Percentiles rank a stretch among this genome's conserved stretches.
These are phyloP conservation scores for Eulemur rufifrons DNA, from an alignment of 2,113 vertebrate genomes.

Conservation along the genomic window DNA sequence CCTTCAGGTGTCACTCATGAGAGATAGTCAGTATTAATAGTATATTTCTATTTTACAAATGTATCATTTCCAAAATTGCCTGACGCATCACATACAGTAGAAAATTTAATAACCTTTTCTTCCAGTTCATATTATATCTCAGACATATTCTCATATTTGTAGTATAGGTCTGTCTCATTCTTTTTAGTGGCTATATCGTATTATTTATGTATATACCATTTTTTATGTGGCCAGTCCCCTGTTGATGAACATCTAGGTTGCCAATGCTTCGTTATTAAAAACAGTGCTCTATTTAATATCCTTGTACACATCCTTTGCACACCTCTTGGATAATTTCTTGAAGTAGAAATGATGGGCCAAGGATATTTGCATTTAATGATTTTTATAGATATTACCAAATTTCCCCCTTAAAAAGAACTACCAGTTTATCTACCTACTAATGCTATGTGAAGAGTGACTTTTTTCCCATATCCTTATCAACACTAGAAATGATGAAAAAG, in stretches of 20 bases:
- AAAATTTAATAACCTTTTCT: neutral
- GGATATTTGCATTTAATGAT: neutral
- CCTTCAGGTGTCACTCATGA: neutral
- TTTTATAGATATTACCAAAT: neutral
- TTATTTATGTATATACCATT: neutral
- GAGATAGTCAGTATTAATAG: neutral
- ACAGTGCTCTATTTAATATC: neutral
- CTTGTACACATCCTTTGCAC: neutral
- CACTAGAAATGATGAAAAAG: neutral
- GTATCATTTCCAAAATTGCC: neutral
- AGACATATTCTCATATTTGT: neutral
- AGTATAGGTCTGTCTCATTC: neutral
- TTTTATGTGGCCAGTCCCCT: neutral
- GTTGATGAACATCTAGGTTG: neutral
- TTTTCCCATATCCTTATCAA: constrained; percentile 9
- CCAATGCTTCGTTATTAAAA: neutral
- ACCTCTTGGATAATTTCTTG: neutral
- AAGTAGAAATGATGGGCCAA: neutral
- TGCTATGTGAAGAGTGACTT: neutral
- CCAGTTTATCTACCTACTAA: neutral
- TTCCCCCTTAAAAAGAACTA: neutral
- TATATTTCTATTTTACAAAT: neutral
- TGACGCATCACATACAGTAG: neutral
- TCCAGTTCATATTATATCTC: neutral
- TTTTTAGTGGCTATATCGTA: neutral